These are phyloP conservation scores for Galerucella nymphaeae DNA, from an alignment of 2,888 invertebrate species.

Conservation along the genomic window DNA sequence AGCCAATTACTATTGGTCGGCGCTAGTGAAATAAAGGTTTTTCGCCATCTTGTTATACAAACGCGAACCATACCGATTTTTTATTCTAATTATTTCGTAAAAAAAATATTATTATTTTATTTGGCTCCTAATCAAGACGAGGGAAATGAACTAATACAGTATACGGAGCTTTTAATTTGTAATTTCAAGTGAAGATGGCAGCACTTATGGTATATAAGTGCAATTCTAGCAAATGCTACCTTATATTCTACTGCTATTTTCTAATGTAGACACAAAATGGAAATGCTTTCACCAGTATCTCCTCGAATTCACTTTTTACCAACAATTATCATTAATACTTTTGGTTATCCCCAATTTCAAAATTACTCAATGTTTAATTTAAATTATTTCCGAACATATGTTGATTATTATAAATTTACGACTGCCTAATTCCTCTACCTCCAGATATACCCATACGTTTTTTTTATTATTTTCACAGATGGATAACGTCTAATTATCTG, in stretches of 20 bases:
- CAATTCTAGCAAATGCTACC: too few relatives aligned
- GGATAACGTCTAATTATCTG: slow-evolving; percentile 39
- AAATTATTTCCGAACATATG: slow-evolving; percentile 4
- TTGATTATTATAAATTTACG: background rate
- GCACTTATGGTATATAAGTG: too few relatives aligned
- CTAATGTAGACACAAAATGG: too few relatives aligned
- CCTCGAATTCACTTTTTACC: too few relatives aligned
- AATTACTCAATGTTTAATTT: background rate
- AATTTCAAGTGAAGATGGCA: too few relatives aligned
- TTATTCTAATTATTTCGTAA: background rate
- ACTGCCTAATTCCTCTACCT: slow-evolving; percentile 1
- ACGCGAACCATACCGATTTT: slow-evolving; percentile 9
- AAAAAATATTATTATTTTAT: too few relatives aligned
- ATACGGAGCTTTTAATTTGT: too few relatives aligned
- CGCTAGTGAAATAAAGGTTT: slow-evolving; percentile 42
- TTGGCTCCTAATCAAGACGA: too few relatives aligned
- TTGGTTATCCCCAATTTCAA: background rate
- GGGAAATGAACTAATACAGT: too few relatives aligned
- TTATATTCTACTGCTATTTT: too few relatives aligned
- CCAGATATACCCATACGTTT: background rate
- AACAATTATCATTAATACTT: too few relatives aligned
- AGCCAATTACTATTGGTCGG: slow-evolving; percentile 51
- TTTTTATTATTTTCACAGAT: slow-evolving; percentile 23
- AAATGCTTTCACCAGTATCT: too few relatives aligned
- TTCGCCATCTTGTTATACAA: slow-evolving; percentile 40